phyloP scores from a whole-genome alignment of 1,140 invertebrate genomes.

The Drosophila tani region DNA sequence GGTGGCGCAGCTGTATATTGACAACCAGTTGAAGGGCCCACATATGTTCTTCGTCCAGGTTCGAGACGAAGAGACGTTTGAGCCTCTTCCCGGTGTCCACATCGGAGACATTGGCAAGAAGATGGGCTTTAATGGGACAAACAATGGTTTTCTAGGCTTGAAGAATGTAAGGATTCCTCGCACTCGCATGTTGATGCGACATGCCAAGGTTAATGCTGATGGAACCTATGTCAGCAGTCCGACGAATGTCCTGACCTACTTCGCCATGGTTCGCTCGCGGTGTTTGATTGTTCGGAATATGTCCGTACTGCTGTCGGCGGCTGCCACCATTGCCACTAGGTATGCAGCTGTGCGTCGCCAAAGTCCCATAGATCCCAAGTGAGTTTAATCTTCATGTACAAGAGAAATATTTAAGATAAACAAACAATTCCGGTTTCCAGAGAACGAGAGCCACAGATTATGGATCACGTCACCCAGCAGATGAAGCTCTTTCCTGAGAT shows the following conservation, averaged over 20 bases:
- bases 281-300: conserved; percentile 91
- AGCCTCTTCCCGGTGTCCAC: conserved; percentile 93
- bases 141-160: conserved; percentile 96
- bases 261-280: conserved; percentile 96
- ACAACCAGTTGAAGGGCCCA: conserved; percentile 93
- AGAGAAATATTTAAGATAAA: not conserved
- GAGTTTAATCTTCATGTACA: conserved; percentile 66
- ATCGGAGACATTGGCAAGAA: conserved; percentile 98
- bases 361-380: conserved; percentile 93
- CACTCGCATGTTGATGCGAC: conserved; percentile 97
- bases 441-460: conserved; percentile 93
- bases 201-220: conserved; percentile 93
- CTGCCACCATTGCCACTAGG: conserved; percentile 92
- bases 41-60: conserved; percentile 97
- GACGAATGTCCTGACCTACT: conserved; percentile 91
- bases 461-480: conserved; percentile 97
- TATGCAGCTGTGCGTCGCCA: conserved; percentile 96
- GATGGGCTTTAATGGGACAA: conserved; percentile 94
- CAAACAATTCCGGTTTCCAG: not conserved
- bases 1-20: conserved; percentile 94
- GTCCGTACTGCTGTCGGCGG: conserved; percentile 89
- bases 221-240: conserved; percentile 95
- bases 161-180: conserved; percentile 94
- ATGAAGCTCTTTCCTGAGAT: conserved; percentile 94
- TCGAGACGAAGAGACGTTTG: conserved; percentile 93